phyloP scores from a whole-genome alignment of 2,888 invertebrate genomes.

The Drosophila meridionalis region DNA sequence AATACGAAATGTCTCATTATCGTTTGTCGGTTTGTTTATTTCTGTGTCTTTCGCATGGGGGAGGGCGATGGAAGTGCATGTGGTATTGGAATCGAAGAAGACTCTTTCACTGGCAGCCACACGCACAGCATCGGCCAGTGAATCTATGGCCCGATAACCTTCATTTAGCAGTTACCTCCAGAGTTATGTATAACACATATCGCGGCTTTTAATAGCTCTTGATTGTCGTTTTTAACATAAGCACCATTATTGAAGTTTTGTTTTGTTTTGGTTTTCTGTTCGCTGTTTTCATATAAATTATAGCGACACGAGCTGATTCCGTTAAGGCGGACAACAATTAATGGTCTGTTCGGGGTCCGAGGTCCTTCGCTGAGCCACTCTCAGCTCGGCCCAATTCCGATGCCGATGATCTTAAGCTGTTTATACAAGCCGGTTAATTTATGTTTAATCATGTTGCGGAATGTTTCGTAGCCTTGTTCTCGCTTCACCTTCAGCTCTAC shows the following conservation, averaged over 20 bases:
- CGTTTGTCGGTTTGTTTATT: constrained; percentile 68
- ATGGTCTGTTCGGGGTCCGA: constrained; percentile 15
- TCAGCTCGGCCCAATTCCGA: not conserved
- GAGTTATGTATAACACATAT: constrained; percentile 66
- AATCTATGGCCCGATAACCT: constrained; percentile 41
- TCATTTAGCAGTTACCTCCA: constrained; percentile 34
- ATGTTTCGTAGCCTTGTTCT: constrained; percentile 38
- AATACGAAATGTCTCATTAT: constrained; percentile 72
- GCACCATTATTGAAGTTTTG: constrained; percentile 41
- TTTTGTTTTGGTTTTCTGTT: constrained; percentile 10
- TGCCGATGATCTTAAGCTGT: constrained; percentile 51
- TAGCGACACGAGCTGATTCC: constrained; percentile 72
- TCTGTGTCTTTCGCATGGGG: constrained; percentile 19
- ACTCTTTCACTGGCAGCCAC: constrained; percentile 2
- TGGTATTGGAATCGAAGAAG: not conserved
- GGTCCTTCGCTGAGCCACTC: constrained; percentile 23
- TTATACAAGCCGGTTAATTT: constrained; percentile 48
- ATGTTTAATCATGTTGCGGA: constrained; percentile 61
- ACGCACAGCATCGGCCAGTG: constrained; percentile 5
- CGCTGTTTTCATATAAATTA: constrained; percentile 65
- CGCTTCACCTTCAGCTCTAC: constrained; percentile 35
- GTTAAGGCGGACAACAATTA: constrained; percentile 40
- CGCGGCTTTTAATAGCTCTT: constrained; percentile 75
- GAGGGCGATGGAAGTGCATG: constrained; percentile 9
- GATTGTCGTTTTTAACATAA: constrained; percentile 79